Evolutionary conservation across 1,140 invertebrate genomes (phyloP), one percentile per base, ranked within the genome.

Genomic region (Sinella curviseta): DNA sequence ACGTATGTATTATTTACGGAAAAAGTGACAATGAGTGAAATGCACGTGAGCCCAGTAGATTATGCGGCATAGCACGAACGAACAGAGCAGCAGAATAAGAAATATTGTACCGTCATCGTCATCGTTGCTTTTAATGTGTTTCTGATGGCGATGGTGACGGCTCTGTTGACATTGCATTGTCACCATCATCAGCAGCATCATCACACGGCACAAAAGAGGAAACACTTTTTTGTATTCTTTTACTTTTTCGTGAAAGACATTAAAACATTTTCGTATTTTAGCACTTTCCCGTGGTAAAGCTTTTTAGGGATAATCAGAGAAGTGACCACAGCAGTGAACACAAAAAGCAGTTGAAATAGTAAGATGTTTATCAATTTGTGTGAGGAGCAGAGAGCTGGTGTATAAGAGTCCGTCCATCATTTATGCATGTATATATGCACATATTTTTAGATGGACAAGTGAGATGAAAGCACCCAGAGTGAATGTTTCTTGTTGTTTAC

Each of bases 141-240:
- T 20, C 39, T 48, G 39, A 48, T 48, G 39, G 24, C 26, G 57
- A 26, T 48, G 39, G 20, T 48, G 39, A 65, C 26, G 57, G 24
- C 26, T 65, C 57, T 65, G 16, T 65, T 65, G 57, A 65, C 57
- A 65, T 65, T 65, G 57, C 57, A 65, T 65, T 65, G 57, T 65
- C 57, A 65, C 26, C 57, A 20, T 48, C 39, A 20, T 48, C 20
- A 8, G 20, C 8, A 48, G 39, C 39, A n/a, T n/a, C n/a, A n/a
- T n/a, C n/a, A n/a, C n/a, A n/a, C n/a, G n/a, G n/a, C n/a, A n/a
- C n/a, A n/a, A n/a, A n/a, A n/a, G n/a, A n/a, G n/a, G n/a, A n/a
- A n/a, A n/a, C n/a, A n/a, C n/a, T n/a, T n/a, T n/a, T n/a, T n/a
- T n/a, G n/a, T n/a, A n/a, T n/a, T n/a, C n/a, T n/a, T n/a, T n/a